Evolutionary conservation across 2,888 invertebrate species (phyloP), one percentile per base, ranked within the genome.

Genomic region (Pogonocherus hispidulus): DNA sequence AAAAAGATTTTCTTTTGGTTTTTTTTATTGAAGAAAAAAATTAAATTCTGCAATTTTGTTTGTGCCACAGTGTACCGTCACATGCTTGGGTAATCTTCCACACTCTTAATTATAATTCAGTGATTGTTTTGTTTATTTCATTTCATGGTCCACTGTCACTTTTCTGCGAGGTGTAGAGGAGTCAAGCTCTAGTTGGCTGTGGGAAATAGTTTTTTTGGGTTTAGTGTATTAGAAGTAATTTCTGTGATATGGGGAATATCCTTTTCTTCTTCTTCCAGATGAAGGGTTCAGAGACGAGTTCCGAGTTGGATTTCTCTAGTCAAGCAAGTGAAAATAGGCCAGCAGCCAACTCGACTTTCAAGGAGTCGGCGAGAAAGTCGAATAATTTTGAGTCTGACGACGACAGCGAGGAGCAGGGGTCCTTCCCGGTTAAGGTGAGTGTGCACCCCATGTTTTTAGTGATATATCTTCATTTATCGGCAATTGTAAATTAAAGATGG

Each of bases 341-440:
- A 1, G 79, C 76, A 41, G 81, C 80, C 3, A 80, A 80, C 72
- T 82, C 82, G 6, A 83, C 80, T 3, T 79, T 82, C 54, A 79
- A 80, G 23, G 79, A 81, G 49, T 72, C 71, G 41, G 74, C 70
- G n/a, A 77, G 72, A 67, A 72, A 57, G 71, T 56, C 66, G 6
- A 73, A 77, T 46, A 69, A 76, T 32, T 70, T 68, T 22, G 71
- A 63, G 41, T 76, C 75, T 11, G 78, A 79, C 62, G 77, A 73
- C 27, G 76, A 74, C 37, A 81, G 78, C 68, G 81, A 79, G 46
- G 76, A 75, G n/a, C 75, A 74, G 20, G 78, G 77, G 71, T 79
- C 79, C 6, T 47, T 78, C 8, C 77, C 80, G 18, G 75, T 66
- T 3, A 77, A 80, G 66, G 81, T 81, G 73, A 71, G 64, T 20